Base-by-base conservation (phyloP, 2,888 invertebrate species). In the Congeria kusceri region DNA sequence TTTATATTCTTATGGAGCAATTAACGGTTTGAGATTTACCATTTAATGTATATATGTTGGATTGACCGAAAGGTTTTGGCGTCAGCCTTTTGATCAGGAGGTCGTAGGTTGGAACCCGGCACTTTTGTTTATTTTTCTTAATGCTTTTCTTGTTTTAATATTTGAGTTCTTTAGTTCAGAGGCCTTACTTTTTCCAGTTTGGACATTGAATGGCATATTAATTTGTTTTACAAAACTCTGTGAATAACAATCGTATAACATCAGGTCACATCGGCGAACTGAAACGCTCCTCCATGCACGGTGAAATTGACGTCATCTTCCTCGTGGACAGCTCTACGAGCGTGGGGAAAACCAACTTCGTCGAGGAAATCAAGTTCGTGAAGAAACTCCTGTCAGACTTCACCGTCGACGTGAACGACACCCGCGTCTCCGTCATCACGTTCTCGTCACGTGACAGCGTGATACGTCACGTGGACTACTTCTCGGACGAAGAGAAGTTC, bases 311-410 rank as follows among this genome's bases (percentile, higher is more conserved):
- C 88, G 92, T 96, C 49, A 94, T 96, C 29, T 96, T 96, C 91
- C 93, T 96, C 59, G 95, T 96, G 59, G 96, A 96, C 88, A 95
- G 95, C 18, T 96, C 96, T n/a, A 95, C 95, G 0, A 96, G 96
- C 84, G 95, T 96, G 2, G 96, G 96, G 0, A 94, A 94, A 80
- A 92, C 94, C 25, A 96, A 96, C 92, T 96, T 96, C 91, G 93
- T 94, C 78, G 95, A 95, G 90, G 96, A 96, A 90, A 91, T 96
- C 63, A 95, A 95, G 88, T 96, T 96, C 90, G 96, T 96, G 53
- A 95, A 95, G 88, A 96, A 93, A 90, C 92, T 96, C 7, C 90
- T 96, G 56, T 95, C 96, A 39, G 91, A 91, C 80, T 95, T 96
- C 83, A 95, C 95, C 0, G 95, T 96, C 25, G 95, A 95, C 84